phyloP scores from a whole-genome alignment of 1,140 invertebrate species.

The Medauroidea extradentata region DNA sequence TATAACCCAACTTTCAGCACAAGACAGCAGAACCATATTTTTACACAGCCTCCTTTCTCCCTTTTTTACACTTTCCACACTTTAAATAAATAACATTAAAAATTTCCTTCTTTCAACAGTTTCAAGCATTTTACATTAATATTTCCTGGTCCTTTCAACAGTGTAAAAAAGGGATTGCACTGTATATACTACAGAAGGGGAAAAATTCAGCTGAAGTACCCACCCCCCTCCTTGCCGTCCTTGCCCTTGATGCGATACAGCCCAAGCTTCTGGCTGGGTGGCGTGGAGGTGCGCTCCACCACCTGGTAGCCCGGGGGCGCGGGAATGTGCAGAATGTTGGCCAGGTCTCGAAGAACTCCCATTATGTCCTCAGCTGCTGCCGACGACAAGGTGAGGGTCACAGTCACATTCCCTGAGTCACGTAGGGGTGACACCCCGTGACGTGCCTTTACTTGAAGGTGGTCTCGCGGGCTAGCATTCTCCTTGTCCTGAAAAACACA shows the following conservation, averaged over 20 bases:
- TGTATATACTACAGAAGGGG: no score
- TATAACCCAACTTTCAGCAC: no score
- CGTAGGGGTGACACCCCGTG: slow-evolving; percentile 51
- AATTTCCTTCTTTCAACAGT: no score
- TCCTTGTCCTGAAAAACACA: slow-evolving; percentile 43
- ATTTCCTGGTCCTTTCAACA: no score
- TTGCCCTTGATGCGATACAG: slow-evolving; percentile 75
- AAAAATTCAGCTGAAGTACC: no score
- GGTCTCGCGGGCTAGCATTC: slow-evolving; percentile 39
- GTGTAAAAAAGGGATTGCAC: no score
- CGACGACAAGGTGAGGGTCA: slow-evolving; percentile 86
- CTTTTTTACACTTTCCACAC: no score
- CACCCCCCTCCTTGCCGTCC: slow-evolving; percentile 76
- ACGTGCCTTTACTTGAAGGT: slow-evolving; percentile 23
- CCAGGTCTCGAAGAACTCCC: slow-evolving; percentile 82
- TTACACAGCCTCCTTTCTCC: no score
- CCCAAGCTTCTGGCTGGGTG: slow-evolving; percentile 73
- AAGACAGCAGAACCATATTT: no score
- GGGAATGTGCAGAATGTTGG: slow-evolving; percentile 86
- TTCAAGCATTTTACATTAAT: no score
- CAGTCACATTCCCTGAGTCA: slow-evolving; percentile 81
- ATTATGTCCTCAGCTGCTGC: slow-evolving; percentile 88
- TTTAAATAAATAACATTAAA: not conserved
- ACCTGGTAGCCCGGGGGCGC: slow-evolving; percentile 81
- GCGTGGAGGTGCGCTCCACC: slow-evolving; percentile 70